Evolutionary conservation across 2,888 invertebrate genomes (phyloP), one percentile per base, ranked within the genome.

Genomic region (Alloplasta piceator): DNA sequence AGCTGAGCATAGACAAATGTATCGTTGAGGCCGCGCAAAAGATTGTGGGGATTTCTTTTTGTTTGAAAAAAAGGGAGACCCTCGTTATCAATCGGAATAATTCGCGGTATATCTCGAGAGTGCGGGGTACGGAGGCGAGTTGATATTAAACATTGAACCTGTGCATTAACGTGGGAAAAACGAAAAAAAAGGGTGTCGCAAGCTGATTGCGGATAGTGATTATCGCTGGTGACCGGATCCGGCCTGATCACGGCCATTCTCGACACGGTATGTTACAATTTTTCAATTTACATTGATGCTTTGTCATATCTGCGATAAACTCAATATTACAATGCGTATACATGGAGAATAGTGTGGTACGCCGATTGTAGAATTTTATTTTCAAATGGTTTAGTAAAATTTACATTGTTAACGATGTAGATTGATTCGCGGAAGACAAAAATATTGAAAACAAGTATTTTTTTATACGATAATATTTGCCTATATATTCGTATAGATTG

Each of bases 171-270:
- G 78, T 66, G 60, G 70, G 38, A 26, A 26, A 14, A 78, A 74
- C 58, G 67, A 43, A 52, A 60, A 52, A 12, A 63, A 75, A 79
- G 39, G 71, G 79, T 82, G 78, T 73, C 77, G 67, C 84, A 26
- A 26, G 87, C 78, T 72, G 86, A 81, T 81, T 85, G 89, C 88
- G 88, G 90, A 87, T 90, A 88, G 91, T 91, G 89, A 86, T 92
- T 90, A 87, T 86, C 88, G 88, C 88, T 89, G 89, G 91, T 91
- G 91, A 89, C 88, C 87, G 91, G 89, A 92, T 90, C 92, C 92
- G 92, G 92, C 92, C 91, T 91, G 91, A 92, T 91, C 91, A 92
- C 92, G 92, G 92, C 92, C 92, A 92, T 92, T 92, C 91, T 92
- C 91, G 92, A 92, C 90, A 91, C 92, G 92, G 92, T 92, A 88